phyloP scores from a whole-genome alignment of 2,797 vertebrate species.

The Delichon dasypus region DNA sequence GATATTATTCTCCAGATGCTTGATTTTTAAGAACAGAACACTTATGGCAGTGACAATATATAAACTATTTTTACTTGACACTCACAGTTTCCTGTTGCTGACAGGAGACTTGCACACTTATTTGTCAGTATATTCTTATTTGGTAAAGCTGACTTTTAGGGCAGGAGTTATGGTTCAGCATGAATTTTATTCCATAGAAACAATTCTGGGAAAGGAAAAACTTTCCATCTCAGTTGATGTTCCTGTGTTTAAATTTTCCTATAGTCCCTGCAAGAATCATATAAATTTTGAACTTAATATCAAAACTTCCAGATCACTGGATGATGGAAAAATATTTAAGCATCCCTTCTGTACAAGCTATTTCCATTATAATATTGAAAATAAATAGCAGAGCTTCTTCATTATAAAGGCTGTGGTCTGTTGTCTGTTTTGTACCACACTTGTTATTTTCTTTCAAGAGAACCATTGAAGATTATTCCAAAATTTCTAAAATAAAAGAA shows the following conservation, averaged over 20 bases:
- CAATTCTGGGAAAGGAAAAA: slow-evolving; percentile 30
- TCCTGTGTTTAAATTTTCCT: slow-evolving; percentile 36
- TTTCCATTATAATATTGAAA: neutral
- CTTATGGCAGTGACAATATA: neutral
- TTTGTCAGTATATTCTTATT: neutral
- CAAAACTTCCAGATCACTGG: slow-evolving; percentile 28
- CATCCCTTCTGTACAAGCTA: neutral
- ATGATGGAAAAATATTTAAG: slow-evolving; percentile 33
- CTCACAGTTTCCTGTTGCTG: neutral
- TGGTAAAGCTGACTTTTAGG: slow-evolving; percentile 6
- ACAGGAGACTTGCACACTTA: slow-evolving; percentile 6
- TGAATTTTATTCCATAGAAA: slow-evolving; percentile 41
- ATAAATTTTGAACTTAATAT: neutral
- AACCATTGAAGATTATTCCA: neutral
- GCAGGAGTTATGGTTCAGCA: neutral
- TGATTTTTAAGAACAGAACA: neutral
- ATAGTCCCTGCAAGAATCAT: neutral
- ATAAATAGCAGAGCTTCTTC: neutral
- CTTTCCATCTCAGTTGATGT: slow-evolving; percentile 29
- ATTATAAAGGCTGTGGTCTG: neutral
- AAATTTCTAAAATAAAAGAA: neutral
- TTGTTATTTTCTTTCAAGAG: neutral
- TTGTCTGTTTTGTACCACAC: neutral
- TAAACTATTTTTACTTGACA: slow-evolving; percentile 1
- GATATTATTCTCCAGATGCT: neutral